phyloP scores from a whole-genome alignment of 2,797 vertebrate species.

The Acrossocheilus fasciatus region DNA sequence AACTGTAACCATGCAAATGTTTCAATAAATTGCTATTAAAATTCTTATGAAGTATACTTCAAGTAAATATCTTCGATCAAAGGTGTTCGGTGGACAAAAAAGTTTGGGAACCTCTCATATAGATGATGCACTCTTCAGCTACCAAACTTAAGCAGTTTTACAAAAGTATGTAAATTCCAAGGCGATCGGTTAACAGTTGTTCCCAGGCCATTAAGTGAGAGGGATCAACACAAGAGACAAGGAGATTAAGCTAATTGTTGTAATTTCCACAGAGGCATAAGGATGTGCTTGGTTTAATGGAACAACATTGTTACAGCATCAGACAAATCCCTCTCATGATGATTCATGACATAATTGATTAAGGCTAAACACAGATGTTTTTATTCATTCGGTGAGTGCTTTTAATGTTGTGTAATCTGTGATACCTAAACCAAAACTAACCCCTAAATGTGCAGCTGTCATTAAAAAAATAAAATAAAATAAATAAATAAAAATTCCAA shows the following conservation, averaged over 20 bases:
- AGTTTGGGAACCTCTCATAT: background rate
- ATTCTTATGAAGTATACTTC: too few species aligned
- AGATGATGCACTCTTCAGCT: background rate
- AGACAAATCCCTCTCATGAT: conserved; percentile 50
- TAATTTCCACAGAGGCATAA: conserved; percentile 56
- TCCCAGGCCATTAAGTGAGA: conserved; percentile 48
- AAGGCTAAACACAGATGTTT: conserved; percentile 48
- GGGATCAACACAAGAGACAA: conserved; percentile 54
- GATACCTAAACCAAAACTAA: conserved; percentile 17
- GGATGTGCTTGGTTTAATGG: conserved; percentile 58
- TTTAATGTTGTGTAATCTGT: conserved; percentile 43
- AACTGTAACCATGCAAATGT: background rate
- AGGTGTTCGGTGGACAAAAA: background rate
- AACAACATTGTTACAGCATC: conserved; percentile 57
- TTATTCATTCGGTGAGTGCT: conserved; percentile 27
- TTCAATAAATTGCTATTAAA: background rate
- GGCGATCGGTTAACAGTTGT: background rate
- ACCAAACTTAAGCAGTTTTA: conserved; percentile 38
- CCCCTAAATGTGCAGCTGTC: background rate
- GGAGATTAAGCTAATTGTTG: conserved; percentile 61
- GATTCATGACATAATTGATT: conserved; percentile 59
- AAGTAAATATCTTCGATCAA: too few species aligned
- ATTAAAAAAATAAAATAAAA: background rate
- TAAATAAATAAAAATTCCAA: background rate
- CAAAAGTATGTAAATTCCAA: conserved; percentile 16